These are phyloP conservation scores for Venturia canescens DNA, from an alignment of 1,140 invertebrate genomes.

Conservation along the genomic window DNA sequence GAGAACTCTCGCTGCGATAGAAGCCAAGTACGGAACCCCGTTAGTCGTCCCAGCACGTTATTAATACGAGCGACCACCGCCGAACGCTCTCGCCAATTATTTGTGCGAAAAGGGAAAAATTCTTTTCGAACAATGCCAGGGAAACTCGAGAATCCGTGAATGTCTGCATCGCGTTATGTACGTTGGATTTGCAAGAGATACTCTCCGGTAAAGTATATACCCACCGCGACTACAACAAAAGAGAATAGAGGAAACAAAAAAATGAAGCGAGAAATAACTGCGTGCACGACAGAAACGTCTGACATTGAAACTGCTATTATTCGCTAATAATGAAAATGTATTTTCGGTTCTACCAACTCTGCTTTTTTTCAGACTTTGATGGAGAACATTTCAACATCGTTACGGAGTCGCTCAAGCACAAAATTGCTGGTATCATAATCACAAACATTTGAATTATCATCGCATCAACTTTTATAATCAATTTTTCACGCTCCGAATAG, in stretches of 20 bases:
- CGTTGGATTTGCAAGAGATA: slow-evolving; percentile 14
- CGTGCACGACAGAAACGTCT: not conserved
- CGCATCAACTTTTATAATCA: too few species aligned
- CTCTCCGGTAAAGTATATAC: not conserved
- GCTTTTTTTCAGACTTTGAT: too few species aligned
- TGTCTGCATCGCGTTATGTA: slow-evolving; percentile 7
- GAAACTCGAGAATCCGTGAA: slow-evolving; percentile 24
- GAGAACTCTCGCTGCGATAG: not conserved
- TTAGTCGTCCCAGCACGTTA: not conserved
- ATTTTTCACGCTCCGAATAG: too few species aligned
- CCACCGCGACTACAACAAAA: slow-evolving; percentile 55
- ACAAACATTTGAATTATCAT: too few species aligned
- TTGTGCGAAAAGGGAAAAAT: slow-evolving; percentile 50
- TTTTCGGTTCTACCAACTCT: too few species aligned
- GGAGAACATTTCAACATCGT: too few species aligned
- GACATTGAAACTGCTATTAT: too few species aligned
- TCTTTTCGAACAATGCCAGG: slow-evolving; percentile 66
- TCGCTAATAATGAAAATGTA: too few species aligned
- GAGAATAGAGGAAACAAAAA: slow-evolving; percentile 49
- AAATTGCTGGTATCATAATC: too few species aligned
- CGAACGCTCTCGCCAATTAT: slow-evolving; percentile 62
- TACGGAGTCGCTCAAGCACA: too few species aligned
- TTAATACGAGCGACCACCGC: not conserved
- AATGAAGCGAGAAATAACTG: not conserved
- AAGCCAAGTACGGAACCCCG: not conserved